Evolutionary conservation across 1,140 invertebrate genomes (phyloP).

Genomic region (Colletes gigas): DNA sequence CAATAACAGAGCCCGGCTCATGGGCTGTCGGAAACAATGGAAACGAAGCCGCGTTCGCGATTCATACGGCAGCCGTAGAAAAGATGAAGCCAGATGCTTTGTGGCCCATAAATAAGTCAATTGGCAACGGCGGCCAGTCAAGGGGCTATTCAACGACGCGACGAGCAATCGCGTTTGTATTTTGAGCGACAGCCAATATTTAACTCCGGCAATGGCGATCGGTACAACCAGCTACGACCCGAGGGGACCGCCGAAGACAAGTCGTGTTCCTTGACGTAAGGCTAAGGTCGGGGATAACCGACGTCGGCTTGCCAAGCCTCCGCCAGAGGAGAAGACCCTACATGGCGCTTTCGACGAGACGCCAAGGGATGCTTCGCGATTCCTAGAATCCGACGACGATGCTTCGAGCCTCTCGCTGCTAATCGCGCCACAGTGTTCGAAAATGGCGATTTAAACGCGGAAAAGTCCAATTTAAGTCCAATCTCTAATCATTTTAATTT

Average conservation of each 20-base stretch:
- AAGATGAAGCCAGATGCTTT: slow-evolving; percentile 58
- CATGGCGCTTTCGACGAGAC: slow-evolving; percentile 26
- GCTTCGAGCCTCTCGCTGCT: not conserved
- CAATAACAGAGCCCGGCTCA: slow-evolving; percentile 10
- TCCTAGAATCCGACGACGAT: slow-evolving; percentile 16
- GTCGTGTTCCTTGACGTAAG: slow-evolving; percentile 18
- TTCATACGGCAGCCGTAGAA: slow-evolving; percentile 10
- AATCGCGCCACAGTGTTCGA: too few species aligned
- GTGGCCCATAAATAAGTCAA: slow-evolving; percentile 74
- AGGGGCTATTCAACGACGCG: not conserved
- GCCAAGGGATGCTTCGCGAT: slow-evolving; percentile 21
- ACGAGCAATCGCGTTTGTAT: slow-evolving; percentile 52
- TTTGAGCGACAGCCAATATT: slow-evolving; percentile 75
- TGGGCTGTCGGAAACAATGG: slow-evolving; percentile 59
- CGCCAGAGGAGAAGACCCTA: slow-evolving; percentile 17
- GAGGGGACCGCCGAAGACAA: slow-evolving; percentile 1
- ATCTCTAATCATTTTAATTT: too few species aligned
- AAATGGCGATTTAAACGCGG: too few species aligned
- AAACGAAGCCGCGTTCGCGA: slow-evolving; percentile 15
- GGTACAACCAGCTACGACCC: slow-evolving; percentile 5
- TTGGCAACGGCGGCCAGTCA: slow-evolving; percentile 42
- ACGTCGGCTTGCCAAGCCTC: not conserved
- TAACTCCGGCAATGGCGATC: slow-evolving; percentile 59
- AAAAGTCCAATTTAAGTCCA: too few species aligned
- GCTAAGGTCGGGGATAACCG: slow-evolving; percentile 23